Evolutionary conservation across 2,113 vertebrate species (phyloP).

Genomic region (Silurus glanis): DNA sequence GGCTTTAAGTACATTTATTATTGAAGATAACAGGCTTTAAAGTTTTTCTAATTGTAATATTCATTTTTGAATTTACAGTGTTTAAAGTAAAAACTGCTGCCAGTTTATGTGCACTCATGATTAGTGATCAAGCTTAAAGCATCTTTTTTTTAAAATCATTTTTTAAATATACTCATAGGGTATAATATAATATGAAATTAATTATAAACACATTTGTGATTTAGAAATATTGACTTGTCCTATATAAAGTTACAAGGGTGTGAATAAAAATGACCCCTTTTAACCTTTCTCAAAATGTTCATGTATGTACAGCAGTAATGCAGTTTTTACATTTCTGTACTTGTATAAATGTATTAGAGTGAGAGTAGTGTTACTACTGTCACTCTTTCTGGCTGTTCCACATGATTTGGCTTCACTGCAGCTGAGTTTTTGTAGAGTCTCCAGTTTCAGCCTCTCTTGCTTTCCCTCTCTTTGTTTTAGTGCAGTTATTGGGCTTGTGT

Average conservation of each 20-base stretch:
- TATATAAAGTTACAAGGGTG: background rate
- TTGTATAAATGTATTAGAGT: background rate
- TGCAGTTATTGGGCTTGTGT: background rate
- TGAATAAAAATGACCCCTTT: background rate
- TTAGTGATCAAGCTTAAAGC: background rate
- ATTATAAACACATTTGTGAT: background rate
- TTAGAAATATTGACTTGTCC: background rate
- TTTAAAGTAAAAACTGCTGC: background rate
- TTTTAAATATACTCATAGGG: background rate
- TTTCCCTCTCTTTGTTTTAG: background rate
- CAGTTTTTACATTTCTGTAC: background rate
- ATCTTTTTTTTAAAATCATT: no score
- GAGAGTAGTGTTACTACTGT: background rate
- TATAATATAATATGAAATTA: background rate
- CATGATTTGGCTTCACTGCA: slow-evolving; percentile 11
- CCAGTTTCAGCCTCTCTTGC: background rate
- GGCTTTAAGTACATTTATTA: background rate
- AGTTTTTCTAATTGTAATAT: background rate
- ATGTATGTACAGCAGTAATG: background rate
- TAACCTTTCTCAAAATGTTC: background rate
- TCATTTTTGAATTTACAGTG: background rate
- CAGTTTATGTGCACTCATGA: background rate
- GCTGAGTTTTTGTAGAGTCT: background rate
- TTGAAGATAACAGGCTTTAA: background rate
- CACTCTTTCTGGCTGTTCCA: background rate